These are phyloP conservation scores for Oedothorax gibbosus DNA, from an alignment of 1,140 invertebrate species.

Conservation along the genomic window DNA sequence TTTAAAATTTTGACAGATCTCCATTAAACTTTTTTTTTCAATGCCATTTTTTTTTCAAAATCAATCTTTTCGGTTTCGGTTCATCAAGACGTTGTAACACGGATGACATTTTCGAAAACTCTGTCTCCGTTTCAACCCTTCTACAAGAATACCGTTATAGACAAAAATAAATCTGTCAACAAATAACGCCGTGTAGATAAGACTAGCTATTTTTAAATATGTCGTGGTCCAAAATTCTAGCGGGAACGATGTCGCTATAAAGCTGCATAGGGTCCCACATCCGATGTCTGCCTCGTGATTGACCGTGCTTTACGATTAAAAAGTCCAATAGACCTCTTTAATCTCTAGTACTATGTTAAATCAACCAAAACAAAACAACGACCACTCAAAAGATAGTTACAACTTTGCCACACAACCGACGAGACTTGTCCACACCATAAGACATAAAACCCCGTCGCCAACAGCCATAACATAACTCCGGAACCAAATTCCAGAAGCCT, in stretches of 20 bases:
- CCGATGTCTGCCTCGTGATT: not conserved
- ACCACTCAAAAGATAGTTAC: not conserved
- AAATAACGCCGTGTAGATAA: no score
- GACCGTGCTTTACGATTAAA: not conserved
- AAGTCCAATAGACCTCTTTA: no score
- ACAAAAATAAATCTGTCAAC: no score
- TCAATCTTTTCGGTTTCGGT: no score
- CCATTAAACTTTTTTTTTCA: no score
- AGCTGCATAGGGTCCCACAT: not conserved
- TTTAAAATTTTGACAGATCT: no score
- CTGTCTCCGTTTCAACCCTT: no score
- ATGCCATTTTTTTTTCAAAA: no score
- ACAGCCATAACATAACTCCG: not conserved
- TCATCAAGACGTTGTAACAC: no score
- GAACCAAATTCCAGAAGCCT: not conserved
- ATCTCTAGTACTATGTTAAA: not conserved
- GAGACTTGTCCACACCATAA: not conserved
- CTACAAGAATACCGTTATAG: no score
- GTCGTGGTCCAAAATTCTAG: not conserved
- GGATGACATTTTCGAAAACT: no score
- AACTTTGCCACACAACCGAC: not conserved
- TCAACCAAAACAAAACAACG: not conserved
- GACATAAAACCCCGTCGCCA: constrained; percentile 17
- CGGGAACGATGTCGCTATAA: not conserved
- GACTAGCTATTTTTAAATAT: not conserved